Percentiles rank a stretch among this genome's conserved stretches.
Conservation (phyloP, 2,113 vertebrate species). For the Cariama cristata region DNA sequence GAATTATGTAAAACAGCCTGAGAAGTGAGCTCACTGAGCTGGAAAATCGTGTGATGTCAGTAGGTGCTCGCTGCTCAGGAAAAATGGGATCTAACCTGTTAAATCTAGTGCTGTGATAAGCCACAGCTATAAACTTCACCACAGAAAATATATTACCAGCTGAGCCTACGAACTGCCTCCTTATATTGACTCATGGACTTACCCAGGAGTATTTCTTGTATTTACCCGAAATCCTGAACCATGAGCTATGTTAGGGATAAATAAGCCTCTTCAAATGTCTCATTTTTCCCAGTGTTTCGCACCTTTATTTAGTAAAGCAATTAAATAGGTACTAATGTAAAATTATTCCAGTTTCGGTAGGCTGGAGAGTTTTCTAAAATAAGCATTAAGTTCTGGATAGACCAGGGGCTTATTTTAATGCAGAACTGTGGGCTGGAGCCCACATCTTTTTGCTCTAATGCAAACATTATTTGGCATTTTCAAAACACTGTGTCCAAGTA, state of each 20-base stretch:
- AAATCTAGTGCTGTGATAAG: background rate
- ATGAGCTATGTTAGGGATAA: background rate
- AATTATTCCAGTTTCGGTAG: background rate
- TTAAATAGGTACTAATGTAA: background rate
- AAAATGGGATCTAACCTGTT: background rate
- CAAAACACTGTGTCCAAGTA: background rate
- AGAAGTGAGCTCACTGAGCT: background rate
- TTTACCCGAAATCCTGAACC: background rate
- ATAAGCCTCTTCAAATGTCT: background rate
- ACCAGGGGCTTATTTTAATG: background rate
- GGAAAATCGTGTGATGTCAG: background rate
- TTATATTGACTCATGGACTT: background rate
- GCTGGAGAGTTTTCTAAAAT: background rate
- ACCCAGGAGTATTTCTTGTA: background rate
- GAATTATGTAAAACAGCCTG: background rate
- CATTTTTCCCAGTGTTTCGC: background rate
- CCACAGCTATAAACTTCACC: background rate
- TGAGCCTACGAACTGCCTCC: fast-evolving
- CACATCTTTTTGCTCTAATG: background rate
- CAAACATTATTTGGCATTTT: background rate
- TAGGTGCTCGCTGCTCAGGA: background rate
- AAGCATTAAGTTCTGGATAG: background rate
- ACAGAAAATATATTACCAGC: no score
- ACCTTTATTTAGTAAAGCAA: background rate
- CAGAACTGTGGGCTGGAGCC: background rate